A percentile compares a stretch with the other conserved stretches of the same genome.
Conservation (phyloP, 2,888 invertebrate species). For the Stegophylla sp. region DNA sequence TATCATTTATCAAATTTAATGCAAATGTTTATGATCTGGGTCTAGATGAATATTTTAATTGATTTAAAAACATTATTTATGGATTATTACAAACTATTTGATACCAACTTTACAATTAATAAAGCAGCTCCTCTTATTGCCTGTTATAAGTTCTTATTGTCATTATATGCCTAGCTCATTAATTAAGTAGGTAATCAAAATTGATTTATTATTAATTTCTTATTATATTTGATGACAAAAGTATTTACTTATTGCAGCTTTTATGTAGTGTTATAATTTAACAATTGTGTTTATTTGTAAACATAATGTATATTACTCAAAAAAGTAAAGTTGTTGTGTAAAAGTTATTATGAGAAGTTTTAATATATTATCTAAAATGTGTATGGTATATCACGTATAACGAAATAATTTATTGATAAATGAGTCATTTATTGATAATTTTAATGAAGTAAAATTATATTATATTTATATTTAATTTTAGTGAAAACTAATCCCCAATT, state of each 20-base stretch:
- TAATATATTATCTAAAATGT: background rate
- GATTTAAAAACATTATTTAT: background rate
- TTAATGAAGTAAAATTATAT: slow-evolving; percentile 32
- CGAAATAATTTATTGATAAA: too few species aligned
- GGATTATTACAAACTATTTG: slow-evolving; percentile 22
- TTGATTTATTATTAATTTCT: slow-evolving; percentile 28
- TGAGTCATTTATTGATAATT: slow-evolving; percentile 42
- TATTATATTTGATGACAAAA: background rate
- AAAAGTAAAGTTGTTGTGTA: slow-evolving; percentile 17
- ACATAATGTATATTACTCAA: slow-evolving; percentile 6
- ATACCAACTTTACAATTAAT: slow-evolving; percentile 9
- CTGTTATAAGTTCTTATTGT: slow-evolving; percentile 16
- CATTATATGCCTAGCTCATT: slow-evolving; percentile 43
- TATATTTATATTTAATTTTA: slow-evolving; percentile 46
- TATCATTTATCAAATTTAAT: background rate
- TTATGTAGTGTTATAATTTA: slow-evolving; percentile 32
- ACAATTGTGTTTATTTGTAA: slow-evolving; percentile 12
- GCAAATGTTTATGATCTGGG: slow-evolving; percentile 15
- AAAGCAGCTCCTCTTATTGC: slow-evolving; percentile 13
- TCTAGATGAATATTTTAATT: slow-evolving; percentile 9
- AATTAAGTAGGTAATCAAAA: slow-evolving; percentile 41
- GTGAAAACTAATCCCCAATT: slow-evolving; percentile 46
- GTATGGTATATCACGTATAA: slow-evolving; percentile 28
- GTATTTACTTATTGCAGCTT: slow-evolving; percentile 6
- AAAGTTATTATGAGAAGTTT: background rate